A percentile compares a stretch with the other conserved stretches of the same genome.
Evolutionary conservation across 2,888 invertebrate genomes (phyloP).

Genomic region (Dicranocentrus wangi): DNA sequence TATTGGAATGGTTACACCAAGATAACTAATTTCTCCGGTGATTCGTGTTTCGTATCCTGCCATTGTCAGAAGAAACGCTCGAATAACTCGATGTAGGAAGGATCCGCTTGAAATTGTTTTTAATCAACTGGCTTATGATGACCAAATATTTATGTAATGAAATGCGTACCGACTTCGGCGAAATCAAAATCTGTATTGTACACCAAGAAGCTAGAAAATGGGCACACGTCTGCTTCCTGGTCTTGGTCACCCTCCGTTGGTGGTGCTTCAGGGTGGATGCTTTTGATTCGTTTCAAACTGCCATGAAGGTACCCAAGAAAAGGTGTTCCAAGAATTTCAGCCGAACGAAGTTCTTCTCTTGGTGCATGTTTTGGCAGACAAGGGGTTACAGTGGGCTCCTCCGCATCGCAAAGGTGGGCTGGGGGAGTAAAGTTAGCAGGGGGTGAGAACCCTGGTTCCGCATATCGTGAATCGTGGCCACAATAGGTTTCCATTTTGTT

Average conservation of each 20-base stretch:
- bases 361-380: conserved; percentile 40
- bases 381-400: background rate
- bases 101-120: no score
- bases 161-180: conserved; percentile 65
- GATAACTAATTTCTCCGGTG: conserved; percentile 66
- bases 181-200: conserved; percentile 61
- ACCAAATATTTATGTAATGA: no score
- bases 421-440: no score
- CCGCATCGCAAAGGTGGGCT: background rate
- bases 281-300: conserved; percentile 34
- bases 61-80: no score
- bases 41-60: conserved; percentile 60
- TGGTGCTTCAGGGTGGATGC: conserved; percentile 26
- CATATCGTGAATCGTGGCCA: no score
- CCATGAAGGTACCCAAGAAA: conserved; percentile 54
- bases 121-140: no score
- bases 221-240: conserved; percentile 59
- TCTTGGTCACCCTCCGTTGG: background rate
- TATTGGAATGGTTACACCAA: conserved; percentile 59
- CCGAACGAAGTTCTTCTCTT: conserved; percentile 24
- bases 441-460: no score
- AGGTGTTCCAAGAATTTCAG: conserved; percentile 20
- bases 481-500: no score
- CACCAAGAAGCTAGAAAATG: conserved; percentile 64
- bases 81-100: no score